A percentile compares a stretch with the other conserved stretches of the same genome.
These are phyloP conservation scores for Aphelenchoides avenae DNA, from an alignment of 1,140 invertebrate species.

Conservation along the genomic window DNA sequence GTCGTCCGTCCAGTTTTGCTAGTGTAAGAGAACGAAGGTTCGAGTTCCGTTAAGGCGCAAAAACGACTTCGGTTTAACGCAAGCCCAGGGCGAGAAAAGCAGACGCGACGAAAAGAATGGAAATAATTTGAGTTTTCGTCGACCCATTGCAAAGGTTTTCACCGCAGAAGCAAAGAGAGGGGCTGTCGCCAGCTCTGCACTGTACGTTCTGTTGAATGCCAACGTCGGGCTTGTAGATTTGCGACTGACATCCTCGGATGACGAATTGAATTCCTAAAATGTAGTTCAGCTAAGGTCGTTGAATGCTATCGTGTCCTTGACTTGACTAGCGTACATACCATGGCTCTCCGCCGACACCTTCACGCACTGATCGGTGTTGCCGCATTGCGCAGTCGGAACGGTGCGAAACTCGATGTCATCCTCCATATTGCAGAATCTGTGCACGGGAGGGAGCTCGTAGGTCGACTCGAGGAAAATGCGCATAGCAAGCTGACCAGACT, in stretches of 20 bases:
- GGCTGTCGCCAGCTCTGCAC: constrained; percentile 11
- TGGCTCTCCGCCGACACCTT: constrained; percentile 21
- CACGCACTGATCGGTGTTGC: constrained; percentile 9
- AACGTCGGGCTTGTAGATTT: constrained; percentile 31
- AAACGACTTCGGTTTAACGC: no score
- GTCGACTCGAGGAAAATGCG: constrained; percentile 26
- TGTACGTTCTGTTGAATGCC: constrained; percentile 23
- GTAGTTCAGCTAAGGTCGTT: constrained; percentile 4
- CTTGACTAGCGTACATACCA: not conserved
- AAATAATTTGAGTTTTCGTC: no score
- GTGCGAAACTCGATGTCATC: constrained; percentile 24
- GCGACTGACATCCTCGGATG: constrained; percentile 24
- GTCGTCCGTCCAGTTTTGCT: no score
- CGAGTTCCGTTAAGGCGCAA: no score
- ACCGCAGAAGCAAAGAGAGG: constrained; percentile 25
- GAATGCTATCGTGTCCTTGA: not conserved
- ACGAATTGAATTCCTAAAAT: constrained; percentile 23
- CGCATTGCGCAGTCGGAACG: constrained; percentile 22
- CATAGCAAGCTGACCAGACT: constrained; percentile 18
- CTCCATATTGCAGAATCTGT: constrained; percentile 22
- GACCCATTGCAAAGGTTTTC: constrained; percentile 33
- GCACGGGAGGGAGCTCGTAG: constrained; percentile 22
- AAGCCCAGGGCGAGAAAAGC: no score
- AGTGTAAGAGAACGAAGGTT: no score
- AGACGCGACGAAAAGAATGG: no score